A percentile compares a stretch with the other conserved stretches of the same genome.
Evolutionary conservation across 2,113 vertebrate species (phyloP).

Genomic region (Phalacrocorax pelagicus): DNA sequence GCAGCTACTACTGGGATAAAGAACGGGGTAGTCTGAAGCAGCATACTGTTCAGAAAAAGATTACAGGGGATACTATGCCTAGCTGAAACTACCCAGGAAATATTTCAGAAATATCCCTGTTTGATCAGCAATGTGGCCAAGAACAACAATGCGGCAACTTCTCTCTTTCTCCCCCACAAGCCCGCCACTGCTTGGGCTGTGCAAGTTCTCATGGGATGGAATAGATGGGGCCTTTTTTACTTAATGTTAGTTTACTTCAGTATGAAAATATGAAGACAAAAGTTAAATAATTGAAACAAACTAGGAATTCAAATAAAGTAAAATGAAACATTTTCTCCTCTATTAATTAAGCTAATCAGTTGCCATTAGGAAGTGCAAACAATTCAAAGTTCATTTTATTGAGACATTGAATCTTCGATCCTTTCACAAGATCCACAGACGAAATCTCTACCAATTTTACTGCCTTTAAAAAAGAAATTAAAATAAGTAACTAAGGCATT

Average conservation of each 20-base stretch:
- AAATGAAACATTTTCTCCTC: neutral
- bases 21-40: neutral
- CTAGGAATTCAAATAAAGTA: neutral
- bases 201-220: neutral
- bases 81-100: neutral
- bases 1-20: neutral
- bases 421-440: neutral
- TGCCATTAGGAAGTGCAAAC: conserved; percentile 3
- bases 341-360: conserved; percentile 6
- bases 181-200: neutral
- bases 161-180: neutral
- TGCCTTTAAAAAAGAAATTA: neutral
- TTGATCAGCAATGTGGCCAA: neutral
- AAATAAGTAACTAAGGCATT: neutral
- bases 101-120: neutral
- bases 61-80: neutral
- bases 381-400: conserved; percentile 40
- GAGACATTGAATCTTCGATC: conserved; percentile 13
- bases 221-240: neutral
- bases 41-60: neutral
- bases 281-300: neutral
- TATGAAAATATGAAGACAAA: neutral
- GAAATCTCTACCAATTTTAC: neutral
- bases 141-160: neutral
- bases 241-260: neutral